Conservation (phyloP, 2,113 vertebrate species). For the human (Homo sapiens) region GRCh38 chr3:98572501-98573000, state of each 20-base stretch:
- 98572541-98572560: not conserved
- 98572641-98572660: not conserved
- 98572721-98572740: not conserved
- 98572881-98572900: not conserved
- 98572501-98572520: not conserved
- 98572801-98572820: slow-evolving; percentile 9
- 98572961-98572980: not conserved
- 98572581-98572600: not conserved
- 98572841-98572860: not conserved
- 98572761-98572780: not conserved
- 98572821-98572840: not conserved
- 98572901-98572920: not conserved
- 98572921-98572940: not conserved
- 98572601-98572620: not conserved
- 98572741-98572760: not conserved
- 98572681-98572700: not conserved
- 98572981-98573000: not conserved
- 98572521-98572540: not conserved
- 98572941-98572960: not conserved
- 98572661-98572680: slow-evolving; percentile 1
- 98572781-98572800: not conserved
- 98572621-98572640: not conserved
- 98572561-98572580: not conserved
- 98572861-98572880: not conserved
- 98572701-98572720: not conserved